A percentile compares a stretch with the other conserved stretches of the same genome.
phyloP scores from a whole-genome alignment of 2,888 invertebrate species.

The Cactoblastis cactorum region DNA sequence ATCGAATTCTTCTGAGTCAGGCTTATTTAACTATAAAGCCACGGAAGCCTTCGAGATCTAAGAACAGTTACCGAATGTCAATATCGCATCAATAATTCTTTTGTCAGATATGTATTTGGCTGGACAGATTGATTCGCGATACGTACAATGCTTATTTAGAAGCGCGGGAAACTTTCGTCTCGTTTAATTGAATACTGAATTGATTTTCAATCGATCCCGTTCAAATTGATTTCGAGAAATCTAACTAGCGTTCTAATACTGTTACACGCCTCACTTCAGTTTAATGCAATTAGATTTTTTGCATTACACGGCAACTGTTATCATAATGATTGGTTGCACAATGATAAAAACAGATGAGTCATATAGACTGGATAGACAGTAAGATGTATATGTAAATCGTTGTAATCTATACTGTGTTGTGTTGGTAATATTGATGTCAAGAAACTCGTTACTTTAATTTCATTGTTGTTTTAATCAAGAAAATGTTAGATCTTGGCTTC shows the following conservation, averaged over 20 bases:
- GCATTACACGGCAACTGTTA: conserved; percentile 28
- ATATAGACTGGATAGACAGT: conserved; percentile 6
- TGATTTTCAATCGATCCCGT: conserved; percentile 63
- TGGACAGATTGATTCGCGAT: conserved; percentile 65
- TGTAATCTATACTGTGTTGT: neutral
- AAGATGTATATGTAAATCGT: neutral
- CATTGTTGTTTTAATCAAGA: no score
- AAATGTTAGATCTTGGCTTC: no score
- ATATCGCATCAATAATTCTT: conserved; percentile 59
- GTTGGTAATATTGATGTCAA: neutral
- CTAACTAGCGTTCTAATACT: conserved; percentile 49
- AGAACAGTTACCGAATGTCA: conserved; percentile 70
- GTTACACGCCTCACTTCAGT: conserved; percentile 46
- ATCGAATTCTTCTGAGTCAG: no score
- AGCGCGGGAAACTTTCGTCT: conserved; percentile 62
- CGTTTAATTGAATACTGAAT: conserved; percentile 70
- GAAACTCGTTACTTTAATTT: no score
- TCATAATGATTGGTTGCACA: conserved; percentile 27
- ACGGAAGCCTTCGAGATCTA: conserved; percentile 36
- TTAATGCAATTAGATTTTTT: conserved; percentile 49
- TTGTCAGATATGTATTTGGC: conserved; percentile 65
- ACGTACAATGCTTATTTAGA: conserved; percentile 64
- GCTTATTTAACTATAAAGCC: no score
- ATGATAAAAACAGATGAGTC: conserved; percentile 13
- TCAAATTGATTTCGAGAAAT: conserved; percentile 57